phyloP scores from a whole-genome alignment of 2,888 invertebrate genomes.

The Spodoptera exigua region DNA sequence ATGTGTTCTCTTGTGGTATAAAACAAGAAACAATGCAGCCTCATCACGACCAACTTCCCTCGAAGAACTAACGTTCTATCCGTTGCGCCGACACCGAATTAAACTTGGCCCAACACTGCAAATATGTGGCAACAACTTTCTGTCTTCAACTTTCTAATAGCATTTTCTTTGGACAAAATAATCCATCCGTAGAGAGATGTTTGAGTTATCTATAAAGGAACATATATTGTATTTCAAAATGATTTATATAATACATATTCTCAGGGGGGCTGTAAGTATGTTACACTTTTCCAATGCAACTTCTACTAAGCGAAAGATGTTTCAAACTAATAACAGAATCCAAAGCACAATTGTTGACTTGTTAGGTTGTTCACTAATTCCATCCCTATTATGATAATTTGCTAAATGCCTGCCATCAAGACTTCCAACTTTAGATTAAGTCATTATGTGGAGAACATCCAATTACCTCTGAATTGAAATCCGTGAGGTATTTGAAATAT shows the following conservation, averaged over 20 bases:
- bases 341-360: background rate
- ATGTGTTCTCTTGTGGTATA: slow-evolving; percentile 59
- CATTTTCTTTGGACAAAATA: slow-evolving; percentile 31
- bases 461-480: slow-evolving; percentile 45
- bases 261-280: slow-evolving; percentile 12
- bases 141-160: slow-evolving; percentile 18
- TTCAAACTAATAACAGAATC: too few relatives aligned
- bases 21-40: slow-evolving; percentile 70
- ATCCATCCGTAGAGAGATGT: slow-evolving; percentile 32
- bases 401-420: slow-evolving; percentile 32
- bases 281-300: slow-evolving; percentile 22
- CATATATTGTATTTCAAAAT: slow-evolving; percentile 32
- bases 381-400: slow-evolving; percentile 34
- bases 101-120: slow-evolving; percentile 31
- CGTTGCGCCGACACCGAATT: slow-evolving; percentile 17
- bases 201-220: slow-evolving; percentile 37
- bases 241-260: slow-evolving; percentile 28
- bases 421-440: slow-evolving; percentile 27
- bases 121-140: slow-evolving; percentile 26
- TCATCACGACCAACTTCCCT: slow-evolving; percentile 53
- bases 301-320: background rate
- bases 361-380: slow-evolving; percentile 17
- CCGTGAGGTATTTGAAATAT: slow-evolving; percentile 24
- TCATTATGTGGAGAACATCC: slow-evolving; percentile 38
- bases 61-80: slow-evolving; percentile 22